These are phyloP conservation scores for Accipiter cooperii DNA, from an alignment of 2,113 vertebrate species.

Conservation along the genomic window DNA sequence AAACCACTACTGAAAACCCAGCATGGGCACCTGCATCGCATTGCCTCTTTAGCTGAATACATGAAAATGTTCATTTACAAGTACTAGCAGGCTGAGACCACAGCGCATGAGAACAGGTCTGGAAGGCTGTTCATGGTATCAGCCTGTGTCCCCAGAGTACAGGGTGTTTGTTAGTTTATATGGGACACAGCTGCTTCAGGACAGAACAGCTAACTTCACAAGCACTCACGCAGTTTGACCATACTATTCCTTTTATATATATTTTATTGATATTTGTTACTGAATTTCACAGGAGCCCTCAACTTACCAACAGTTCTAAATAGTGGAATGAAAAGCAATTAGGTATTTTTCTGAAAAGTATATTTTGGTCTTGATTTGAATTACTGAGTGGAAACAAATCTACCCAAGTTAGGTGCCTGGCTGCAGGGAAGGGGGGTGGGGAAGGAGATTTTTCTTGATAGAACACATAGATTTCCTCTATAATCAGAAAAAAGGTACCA, in stretches of 20 bases:
- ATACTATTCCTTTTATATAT: background rate
- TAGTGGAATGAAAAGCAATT: background rate
- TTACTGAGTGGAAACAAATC: background rate
- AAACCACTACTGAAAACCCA: background rate
- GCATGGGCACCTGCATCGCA: background rate
- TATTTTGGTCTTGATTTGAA: background rate
- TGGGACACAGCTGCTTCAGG: background rate
- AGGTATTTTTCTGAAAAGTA: background rate
- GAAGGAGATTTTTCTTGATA: background rate
- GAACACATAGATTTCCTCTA: background rate
- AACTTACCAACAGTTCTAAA: background rate
- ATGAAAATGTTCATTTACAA: background rate
- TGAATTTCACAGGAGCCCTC: background rate
- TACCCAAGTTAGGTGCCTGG: background rate
- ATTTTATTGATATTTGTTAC: background rate
- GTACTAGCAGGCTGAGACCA: background rate
- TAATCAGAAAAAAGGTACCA: background rate
- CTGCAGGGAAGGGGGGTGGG: no score
- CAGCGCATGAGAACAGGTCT: background rate
- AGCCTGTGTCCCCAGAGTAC: background rate
- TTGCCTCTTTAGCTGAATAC: background rate
- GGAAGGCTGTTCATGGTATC: background rate
- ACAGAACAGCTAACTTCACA: background rate
- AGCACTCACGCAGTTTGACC: background rate
- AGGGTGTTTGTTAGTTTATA: background rate